Conservation (phyloP, 2,888 invertebrate genomes). For the Sialis lutaria region DNA sequence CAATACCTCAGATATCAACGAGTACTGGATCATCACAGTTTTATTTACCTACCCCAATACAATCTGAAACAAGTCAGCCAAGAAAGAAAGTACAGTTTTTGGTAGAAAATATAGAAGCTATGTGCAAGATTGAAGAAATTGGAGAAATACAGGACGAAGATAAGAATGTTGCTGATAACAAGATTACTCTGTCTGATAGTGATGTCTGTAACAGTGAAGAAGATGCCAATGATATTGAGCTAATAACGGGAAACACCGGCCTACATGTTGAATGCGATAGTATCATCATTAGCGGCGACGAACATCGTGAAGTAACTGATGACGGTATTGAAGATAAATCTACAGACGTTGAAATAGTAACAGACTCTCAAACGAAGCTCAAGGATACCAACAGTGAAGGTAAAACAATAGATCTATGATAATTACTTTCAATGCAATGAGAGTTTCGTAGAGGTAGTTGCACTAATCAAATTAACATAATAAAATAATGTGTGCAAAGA, state of each 20-base stretch:
- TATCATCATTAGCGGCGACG: background rate
- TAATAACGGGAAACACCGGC: background rate
- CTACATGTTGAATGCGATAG: background rate
- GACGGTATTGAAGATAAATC: background rate
- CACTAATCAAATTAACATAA: too few relatives aligned
- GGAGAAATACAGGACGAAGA: conserved; percentile 9
- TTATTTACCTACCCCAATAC: conserved; percentile 37
- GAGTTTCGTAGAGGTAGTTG: too few relatives aligned
- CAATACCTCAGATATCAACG: background rate
- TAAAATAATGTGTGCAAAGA: too few relatives aligned
- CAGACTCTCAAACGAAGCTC: background rate
- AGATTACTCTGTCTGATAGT: conserved; percentile 6
- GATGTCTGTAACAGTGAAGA: conserved; percentile 8
- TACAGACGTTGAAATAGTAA: background rate
- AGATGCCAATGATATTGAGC: background rate
- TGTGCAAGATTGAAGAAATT: conserved; percentile 15
- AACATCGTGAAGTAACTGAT: background rate
- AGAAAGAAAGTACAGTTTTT: conserved; percentile 57
- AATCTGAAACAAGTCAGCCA: conserved; percentile 17
- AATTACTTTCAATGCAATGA: too few relatives aligned
- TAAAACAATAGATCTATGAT: background rate
- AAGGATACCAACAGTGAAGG: background rate
- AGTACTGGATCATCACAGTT: conserved; percentile 32
- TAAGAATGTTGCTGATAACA: too few relatives aligned
- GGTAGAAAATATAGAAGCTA: conserved; percentile 25